phyloP scores from a whole-genome alignment of 2,888 invertebrate genomes.

The Tenthredo amoena region DNA sequence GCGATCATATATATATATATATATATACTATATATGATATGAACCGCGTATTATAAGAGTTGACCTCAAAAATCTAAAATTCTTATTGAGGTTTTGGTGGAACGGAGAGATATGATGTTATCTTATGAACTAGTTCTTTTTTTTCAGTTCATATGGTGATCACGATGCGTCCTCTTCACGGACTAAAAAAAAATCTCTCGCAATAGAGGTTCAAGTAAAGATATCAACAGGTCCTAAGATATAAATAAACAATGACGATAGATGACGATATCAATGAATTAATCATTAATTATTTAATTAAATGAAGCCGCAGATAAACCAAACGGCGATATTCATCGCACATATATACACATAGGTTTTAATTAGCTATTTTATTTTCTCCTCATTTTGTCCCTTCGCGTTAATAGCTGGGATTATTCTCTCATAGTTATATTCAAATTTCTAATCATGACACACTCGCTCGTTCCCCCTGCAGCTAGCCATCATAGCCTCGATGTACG shows the following conservation, averaged over 20 bases:
- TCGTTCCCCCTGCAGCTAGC: not conserved
- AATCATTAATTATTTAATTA: not conserved
- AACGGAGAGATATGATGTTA: not conserved
- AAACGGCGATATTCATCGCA: not conserved
- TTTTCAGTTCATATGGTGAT: not conserved
- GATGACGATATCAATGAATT: not conserved
- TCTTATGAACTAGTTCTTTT: not conserved
- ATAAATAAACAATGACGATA: not conserved
- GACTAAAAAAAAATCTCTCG: too few species aligned
- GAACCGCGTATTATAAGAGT: not conserved
- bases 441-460: not conserved
- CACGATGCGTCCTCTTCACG: too few species aligned
- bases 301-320: not conserved
- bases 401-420: not conserved
- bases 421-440: not conserved
- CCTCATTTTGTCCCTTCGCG: not conserved
- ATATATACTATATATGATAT: not conserved
- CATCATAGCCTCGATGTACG: not conserved
- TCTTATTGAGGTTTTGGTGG: not conserved
- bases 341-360: not conserved
- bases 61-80: not conserved
- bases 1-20: not conserved
- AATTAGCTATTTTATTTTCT: not conserved
- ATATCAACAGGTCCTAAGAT: not conserved
- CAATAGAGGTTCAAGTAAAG: not conserved